Evolutionary conservation across 30 jellyfish, hydroid and myxozoan genomes (phyloP).

Genomic region (Aurelia sp.): DNA sequence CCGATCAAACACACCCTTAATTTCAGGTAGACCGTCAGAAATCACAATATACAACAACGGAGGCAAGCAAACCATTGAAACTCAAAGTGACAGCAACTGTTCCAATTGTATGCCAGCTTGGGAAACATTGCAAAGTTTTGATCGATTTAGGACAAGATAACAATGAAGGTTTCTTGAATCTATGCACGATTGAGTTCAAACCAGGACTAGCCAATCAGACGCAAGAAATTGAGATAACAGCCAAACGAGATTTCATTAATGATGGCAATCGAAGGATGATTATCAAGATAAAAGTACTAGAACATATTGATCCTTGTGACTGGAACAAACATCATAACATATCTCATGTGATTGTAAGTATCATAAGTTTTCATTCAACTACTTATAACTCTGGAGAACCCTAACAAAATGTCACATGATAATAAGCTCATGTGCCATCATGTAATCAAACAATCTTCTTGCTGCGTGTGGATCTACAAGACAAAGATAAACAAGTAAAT

Average conservation of each 20-base stretch:
- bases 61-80: conserved; percentile 34
- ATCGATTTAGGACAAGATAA: conserved; percentile 10
- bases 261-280: conserved; percentile 43
- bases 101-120: conserved; percentile 38
- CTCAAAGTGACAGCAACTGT: conserved; percentile 37
- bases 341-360: conserved; percentile 41
- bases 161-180: conserved; percentile 2
- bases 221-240: conserved; percentile 41
- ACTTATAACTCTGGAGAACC: not conserved
- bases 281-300: conserved; percentile 1
- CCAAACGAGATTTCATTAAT: conserved; percentile 52
- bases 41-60: conserved; percentile 3
- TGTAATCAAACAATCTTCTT: too few species aligned
- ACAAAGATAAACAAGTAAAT: too few species aligned
- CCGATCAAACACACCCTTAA: not conserved
- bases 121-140: conserved; percentile 5
- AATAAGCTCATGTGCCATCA: not conserved
- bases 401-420: not conserved
- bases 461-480: too few species aligned
- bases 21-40: conserved; percentile 19
- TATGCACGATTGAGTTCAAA: conserved; percentile 43
- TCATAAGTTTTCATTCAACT: not conserved
- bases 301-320: conserved; percentile 12
- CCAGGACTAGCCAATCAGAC: conserved; percentile 46
- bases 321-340: conserved; percentile 47